Percentiles rank a stretch among this genome's conserved stretches.
These are phyloP conservation scores for Melanostigma gelatinosum DNA, from an alignment of 2,113 vertebrate species.

Conservation along the genomic window DNA sequence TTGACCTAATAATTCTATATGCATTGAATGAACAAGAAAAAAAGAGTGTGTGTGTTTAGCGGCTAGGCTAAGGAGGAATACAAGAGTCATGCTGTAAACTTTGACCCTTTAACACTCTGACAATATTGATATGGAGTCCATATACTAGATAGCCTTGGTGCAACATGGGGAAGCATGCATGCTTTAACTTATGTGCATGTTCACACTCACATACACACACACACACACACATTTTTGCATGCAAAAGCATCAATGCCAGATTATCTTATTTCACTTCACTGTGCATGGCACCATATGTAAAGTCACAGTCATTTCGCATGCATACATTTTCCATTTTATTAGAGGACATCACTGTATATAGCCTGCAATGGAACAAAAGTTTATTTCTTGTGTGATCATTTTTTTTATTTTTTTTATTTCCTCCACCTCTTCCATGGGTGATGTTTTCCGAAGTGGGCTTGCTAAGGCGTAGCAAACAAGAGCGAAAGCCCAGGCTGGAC, in stretches of 20 bases:
- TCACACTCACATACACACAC: not conserved
- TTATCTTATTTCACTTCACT: conserved; percentile 7
- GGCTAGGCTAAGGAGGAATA: not conserved
- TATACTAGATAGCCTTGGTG: conserved; percentile 4
- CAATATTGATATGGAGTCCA: not conserved
- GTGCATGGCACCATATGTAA: conserved; percentile 39
- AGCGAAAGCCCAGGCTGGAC: conserved; percentile 71
- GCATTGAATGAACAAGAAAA: not conserved
- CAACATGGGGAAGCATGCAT: conserved; percentile 20
- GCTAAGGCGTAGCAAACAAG: conserved; percentile 77
- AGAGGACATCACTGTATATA: conserved; percentile 39
- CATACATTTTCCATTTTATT: conserved; percentile 54
- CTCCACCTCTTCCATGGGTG: conserved; percentile 62
- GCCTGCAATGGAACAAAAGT: conserved; percentile 44
- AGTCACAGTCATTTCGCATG: conserved; percentile 12
- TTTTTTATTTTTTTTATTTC: conserved; percentile 28
- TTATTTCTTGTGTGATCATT: conserved; percentile 47
- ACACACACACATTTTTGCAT: not conserved
- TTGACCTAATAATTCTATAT: not conserved
- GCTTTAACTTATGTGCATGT: conserved; percentile 22
- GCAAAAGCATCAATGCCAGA: too few relatives aligned
- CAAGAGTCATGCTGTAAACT: conserved; percentile 15
- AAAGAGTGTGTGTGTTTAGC: not conserved
- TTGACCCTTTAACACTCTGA: conserved; percentile 24
- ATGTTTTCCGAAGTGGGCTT: conserved; percentile 78